Evolutionary conservation across 2,113 vertebrate species (phyloP).

Genomic region (Oreotrochilus melanogaster): DNA sequence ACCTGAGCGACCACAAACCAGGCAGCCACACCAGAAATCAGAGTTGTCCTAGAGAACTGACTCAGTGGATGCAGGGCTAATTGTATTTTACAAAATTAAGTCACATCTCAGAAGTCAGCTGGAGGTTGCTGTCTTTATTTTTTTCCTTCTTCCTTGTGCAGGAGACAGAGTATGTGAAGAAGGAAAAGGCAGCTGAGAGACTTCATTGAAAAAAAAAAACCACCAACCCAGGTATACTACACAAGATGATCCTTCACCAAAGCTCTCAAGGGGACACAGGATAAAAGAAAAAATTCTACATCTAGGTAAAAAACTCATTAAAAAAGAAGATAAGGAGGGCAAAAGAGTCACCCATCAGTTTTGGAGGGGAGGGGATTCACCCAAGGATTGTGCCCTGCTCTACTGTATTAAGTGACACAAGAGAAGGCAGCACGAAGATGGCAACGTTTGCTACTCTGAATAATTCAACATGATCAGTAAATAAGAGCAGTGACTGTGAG

Average conservation of each 20-base stretch:
- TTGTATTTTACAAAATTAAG: background rate
- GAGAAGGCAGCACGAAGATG: background rate
- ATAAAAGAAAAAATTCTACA: background rate
- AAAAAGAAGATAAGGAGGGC: background rate
- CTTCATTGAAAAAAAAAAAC: background rate
- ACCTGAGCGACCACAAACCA: background rate
- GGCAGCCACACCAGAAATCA: background rate
- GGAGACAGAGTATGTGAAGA: background rate
- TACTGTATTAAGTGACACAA: background rate
- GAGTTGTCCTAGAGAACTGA: background rate
- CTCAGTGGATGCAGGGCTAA: background rate
- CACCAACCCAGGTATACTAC: background rate
- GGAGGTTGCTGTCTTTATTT: background rate
- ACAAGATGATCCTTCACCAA: background rate
- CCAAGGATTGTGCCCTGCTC: background rate
- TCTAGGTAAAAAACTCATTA: background rate
- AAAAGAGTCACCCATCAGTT: background rate
- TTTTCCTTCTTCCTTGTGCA: background rate
- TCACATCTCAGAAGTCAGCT: background rate
- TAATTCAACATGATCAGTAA: constrained; percentile 50
- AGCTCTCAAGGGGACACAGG: background rate
- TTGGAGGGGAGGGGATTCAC: background rate
- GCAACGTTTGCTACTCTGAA: constrained; percentile 41
- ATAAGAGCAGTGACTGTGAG: constrained; percentile 36
- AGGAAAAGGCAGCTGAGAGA: background rate